These are phyloP conservation scores for Lineus longissimus DNA, from an alignment of 1,140 invertebrate species.

Conservation along the genomic window DNA sequence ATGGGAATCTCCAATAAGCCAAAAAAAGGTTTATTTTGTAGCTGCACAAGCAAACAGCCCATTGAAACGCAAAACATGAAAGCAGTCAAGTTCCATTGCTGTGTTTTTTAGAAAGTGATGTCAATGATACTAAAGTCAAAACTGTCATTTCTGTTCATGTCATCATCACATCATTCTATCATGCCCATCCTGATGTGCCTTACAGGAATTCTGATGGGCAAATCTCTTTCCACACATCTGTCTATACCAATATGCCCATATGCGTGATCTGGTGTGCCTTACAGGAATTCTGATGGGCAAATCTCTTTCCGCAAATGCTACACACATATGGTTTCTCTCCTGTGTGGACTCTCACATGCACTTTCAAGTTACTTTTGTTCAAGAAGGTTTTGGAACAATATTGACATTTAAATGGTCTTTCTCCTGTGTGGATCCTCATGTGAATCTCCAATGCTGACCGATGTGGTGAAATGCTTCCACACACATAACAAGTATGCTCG, in stretches of 20 bases:
- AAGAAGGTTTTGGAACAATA: conserved; percentile 12
- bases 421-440: conserved; percentile 10
- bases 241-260: conserved; percentile 71
- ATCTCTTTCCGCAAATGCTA: conserved; percentile 10
- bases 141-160: too few species aligned
- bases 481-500: conserved; percentile 38
- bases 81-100: too few species aligned
- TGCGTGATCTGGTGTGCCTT: conserved; percentile 53
- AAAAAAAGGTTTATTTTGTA: too few species aligned
- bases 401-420: neutral
- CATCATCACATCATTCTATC: too few species aligned
- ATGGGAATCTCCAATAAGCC: too few species aligned
- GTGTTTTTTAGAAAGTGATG: too few species aligned
- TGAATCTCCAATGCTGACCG: conserved; percentile 7
- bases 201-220: neutral
- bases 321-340: conserved; percentile 9
- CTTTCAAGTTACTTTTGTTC: conserved; percentile 8
- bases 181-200: conserved; percentile 13
- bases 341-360: conserved; percentile 11
- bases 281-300: neutral
- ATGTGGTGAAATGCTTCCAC: conserved; percentile 29
- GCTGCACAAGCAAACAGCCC: too few species aligned
- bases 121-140: too few species aligned
- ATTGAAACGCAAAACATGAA: too few species aligned
- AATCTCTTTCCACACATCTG: conserved; percentile 14